Percentiles rank a stretch among this genome's conserved stretches.
Evolutionary conservation across 1,140 invertebrate genomes (phyloP).

Genomic region (Neodiprion virginianus): DNA sequence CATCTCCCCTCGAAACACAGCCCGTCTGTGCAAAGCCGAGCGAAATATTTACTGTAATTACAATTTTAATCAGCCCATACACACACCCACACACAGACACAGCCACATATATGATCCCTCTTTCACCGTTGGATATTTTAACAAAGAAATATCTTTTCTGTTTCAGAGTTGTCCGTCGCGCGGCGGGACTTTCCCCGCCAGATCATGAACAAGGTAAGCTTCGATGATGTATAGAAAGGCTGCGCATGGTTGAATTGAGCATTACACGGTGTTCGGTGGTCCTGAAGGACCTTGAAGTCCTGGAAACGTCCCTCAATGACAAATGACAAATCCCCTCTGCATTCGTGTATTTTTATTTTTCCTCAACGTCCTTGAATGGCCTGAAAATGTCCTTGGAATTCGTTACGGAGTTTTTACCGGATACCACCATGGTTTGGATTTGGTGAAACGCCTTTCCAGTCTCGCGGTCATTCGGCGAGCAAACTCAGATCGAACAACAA

Average conservation of each 20-base stretch:
- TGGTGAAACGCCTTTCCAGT: background rate
- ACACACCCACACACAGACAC: conserved; percentile 29
- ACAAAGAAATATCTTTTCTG: conserved; percentile 30
- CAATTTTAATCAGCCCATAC: conserved; percentile 16
- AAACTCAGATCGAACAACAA: background rate
- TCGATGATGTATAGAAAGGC: background rate
- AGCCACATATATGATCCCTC: background rate
- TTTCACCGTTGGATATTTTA: background rate
- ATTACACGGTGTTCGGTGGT: no score
- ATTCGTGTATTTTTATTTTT: no score
- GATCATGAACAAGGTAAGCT: conserved; percentile 61
- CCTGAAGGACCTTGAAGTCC: background rate
- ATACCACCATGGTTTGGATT: no score
- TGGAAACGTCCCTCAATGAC: no score
- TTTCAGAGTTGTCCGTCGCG: conserved; percentile 53
- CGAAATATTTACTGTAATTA: no score
- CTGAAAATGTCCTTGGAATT: no score
- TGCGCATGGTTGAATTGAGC: no score
- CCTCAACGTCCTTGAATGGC: no score
- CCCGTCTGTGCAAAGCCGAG: no score
- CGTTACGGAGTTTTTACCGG: no score
- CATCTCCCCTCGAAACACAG: no score
- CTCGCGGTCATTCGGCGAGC: background rate
- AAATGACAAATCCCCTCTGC: no score
- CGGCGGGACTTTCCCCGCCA: conserved; percentile 59